These are phyloP conservation scores for Coregonus ussuriensis DNA, from an alignment of 2,797 vertebrate genomes.

Conservation along the genomic window DNA sequence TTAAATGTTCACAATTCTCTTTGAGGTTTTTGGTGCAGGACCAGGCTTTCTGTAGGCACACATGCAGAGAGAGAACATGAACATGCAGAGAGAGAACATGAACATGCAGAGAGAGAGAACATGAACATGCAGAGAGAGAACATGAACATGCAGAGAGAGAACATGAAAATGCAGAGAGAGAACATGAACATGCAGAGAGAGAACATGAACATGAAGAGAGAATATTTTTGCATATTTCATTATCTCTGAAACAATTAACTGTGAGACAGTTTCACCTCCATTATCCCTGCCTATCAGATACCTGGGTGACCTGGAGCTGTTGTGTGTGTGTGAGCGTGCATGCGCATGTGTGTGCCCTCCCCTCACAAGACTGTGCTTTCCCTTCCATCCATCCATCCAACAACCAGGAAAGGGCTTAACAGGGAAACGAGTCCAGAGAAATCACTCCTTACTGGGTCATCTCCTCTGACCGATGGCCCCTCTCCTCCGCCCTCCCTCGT, in stretches of 20 bases:
- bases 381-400: not conserved
- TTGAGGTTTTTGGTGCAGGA: constrained; percentile 34
- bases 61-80: constrained; percentile 10
- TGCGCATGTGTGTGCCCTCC: too few species aligned
- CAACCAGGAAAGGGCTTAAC: not conserved
- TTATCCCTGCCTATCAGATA: constrained; percentile 25
- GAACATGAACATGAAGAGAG: constrained; percentile 9
- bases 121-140: constrained; percentile 6
- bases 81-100: constrained; percentile 8
- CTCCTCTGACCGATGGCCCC: constrained; percentile 1
- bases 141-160: constrained; percentile 11
- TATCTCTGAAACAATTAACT: constrained; percentile 33
- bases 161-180: constrained; percentile 8
- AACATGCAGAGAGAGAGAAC: too few species aligned
- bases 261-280: constrained; percentile 24
- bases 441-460: constrained; percentile 12
- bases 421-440: not conserved
- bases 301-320: constrained; percentile 3
- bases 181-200: constrained; percentile 20
- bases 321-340: constrained; percentile 7
- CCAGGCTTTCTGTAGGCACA: constrained; percentile 14
- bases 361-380: not conserved
- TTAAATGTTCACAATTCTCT: constrained; percentile 37
- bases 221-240: constrained; percentile 42
- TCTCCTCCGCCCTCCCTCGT: not conserved